These are phyloP conservation scores for Pocillopora grandis DNA, from an alignment of 92 coral and sea anemone genomes.

Conservation along the genomic window DNA sequence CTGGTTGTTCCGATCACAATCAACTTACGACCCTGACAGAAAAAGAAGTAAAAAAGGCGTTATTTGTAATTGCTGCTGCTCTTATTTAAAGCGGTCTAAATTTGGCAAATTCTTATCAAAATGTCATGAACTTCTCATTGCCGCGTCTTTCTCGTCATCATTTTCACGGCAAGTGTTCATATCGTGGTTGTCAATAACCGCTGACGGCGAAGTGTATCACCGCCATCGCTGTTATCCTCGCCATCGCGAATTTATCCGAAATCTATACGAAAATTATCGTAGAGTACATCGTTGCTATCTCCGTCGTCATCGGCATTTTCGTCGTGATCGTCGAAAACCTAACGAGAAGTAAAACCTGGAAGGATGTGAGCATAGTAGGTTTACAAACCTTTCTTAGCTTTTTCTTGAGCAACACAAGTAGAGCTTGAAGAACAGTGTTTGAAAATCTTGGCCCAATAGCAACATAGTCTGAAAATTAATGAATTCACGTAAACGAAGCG, in stretches of 20 bases:
- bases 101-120: too few relatives aligned
- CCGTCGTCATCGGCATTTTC: background rate
- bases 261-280: too few relatives aligned
- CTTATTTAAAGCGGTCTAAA: too few relatives aligned
- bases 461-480: slow-evolving; percentile 73
- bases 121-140: too few relatives aligned
- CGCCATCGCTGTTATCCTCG: background rate
- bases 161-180: too few relatives aligned
- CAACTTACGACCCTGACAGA: slow-evolving; percentile 81
- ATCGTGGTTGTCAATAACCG: too few relatives aligned
- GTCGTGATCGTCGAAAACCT: background rate
- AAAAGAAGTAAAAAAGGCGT: background rate
- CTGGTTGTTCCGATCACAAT: slow-evolving; percentile 95
- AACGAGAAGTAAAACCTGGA: background rate
- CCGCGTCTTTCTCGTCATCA: too few relatives aligned
- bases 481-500: background rate
- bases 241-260: background rate
- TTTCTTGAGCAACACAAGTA: slow-evolving; percentile 89
- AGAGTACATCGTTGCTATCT: background rate
- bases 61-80: background rate
- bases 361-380: background rate
- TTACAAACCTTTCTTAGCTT: slow-evolving; percentile 85
- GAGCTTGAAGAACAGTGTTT: slow-evolving; percentile 89
- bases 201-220: too few relatives aligned
- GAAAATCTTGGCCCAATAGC: slow-evolving; percentile 98